Percentiles rank a stretch among this genome's conserved stretches.
Conservation (phyloP, 2,113 vertebrate genomes). For the Pelecanus crispus region DNA sequence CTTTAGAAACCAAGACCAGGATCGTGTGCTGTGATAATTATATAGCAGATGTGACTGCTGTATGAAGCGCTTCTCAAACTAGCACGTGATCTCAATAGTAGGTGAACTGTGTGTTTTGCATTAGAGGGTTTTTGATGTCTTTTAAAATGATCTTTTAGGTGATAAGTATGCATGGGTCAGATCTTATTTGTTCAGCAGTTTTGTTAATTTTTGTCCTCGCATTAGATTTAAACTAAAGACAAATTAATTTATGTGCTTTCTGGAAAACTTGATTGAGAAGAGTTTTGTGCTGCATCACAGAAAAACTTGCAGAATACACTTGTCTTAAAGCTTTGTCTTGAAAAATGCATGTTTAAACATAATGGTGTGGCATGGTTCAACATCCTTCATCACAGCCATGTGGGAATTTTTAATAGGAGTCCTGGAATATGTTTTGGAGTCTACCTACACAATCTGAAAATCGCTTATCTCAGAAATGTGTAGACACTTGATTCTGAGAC, state of each 20-base stretch:
- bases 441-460: not conserved
- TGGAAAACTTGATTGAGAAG: not conserved
- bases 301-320: not conserved
- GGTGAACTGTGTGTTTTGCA: not conserved
- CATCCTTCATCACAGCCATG: not conserved
- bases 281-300: not conserved
- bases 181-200: not conserved
- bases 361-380: not conserved
- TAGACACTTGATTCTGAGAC: not conserved
- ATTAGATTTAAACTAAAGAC: not conserved
- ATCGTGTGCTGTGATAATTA: not conserved
- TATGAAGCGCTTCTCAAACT: not conserved
- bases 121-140: not conserved
- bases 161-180: not conserved
- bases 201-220: not conserved
- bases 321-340: not conserved
- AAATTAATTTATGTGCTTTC: not conserved
- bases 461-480: not conserved
- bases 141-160: not conserved
- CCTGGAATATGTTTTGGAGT: not conserved
- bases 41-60: not conserved
- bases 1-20: not conserved
- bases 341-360: not conserved
- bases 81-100: rapidly evolving
- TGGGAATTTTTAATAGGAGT: not conserved